Evolutionary conservation across 2,888 invertebrate genomes (phyloP), one percentile per base, ranked within the genome.

Genomic region (Drosophila mettleri): DNA sequence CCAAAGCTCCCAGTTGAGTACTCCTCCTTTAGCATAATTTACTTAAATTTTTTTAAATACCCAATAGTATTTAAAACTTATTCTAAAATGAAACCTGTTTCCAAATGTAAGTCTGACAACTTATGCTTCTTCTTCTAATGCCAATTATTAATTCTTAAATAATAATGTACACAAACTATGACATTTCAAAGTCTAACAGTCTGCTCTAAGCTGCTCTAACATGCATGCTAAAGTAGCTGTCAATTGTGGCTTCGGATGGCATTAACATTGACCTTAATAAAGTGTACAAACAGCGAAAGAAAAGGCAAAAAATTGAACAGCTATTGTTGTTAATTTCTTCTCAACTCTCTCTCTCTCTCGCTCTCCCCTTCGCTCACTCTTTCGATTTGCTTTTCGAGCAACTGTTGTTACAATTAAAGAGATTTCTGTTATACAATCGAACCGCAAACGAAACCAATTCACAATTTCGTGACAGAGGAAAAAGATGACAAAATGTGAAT

Each of bases 261-360:
- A 75, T 81, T 86, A 88, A 83, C 88, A 89, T 89, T 88, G 88
- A 88, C 89, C 89, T 89, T 81, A 89, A 89, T 89, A 81, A 69
- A 41, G 14, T 29, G 14, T 36, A 36, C 34, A 22, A 49, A 34
- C 14, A 18, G 27, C 5, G 43, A 45, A 45, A 45, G 43, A 45
- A 36, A 27, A 10, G 3, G 5, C 4, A 29, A 16, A 63, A 54
- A 65, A 60, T 34, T 82, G 31, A 87, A 72, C 76, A 69, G 80
- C 46, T 57, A 45, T 70, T 53, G 45, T 58, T 63, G 55, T 61
- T 43, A 27, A 57, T 60, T 64, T 74, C 51, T 58, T 22, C 63
- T 9, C 38, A 64, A n/a, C 36, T 48, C 24, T 45, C 45, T 69
- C 16, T 55, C 16, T 55, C 31, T 49, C 18, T 63, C 33, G 46